phyloP scores from a whole-genome alignment of 1,140 invertebrate species.

The Drosophila grimshawi region DNA sequence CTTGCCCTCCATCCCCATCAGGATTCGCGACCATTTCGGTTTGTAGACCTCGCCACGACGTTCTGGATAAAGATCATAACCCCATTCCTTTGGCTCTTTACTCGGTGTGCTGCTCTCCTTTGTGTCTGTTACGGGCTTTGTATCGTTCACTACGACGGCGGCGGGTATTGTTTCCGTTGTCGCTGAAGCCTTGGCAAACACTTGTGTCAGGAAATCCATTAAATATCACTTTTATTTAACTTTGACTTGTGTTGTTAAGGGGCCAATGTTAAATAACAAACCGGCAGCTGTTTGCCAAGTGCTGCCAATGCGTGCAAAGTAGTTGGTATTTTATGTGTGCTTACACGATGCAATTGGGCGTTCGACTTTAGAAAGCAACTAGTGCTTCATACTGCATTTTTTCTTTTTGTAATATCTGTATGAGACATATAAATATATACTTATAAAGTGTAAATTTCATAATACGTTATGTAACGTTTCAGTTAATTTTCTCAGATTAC shows the following conservation, averaged over 20 bases:
- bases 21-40: slow-evolving; percentile 85
- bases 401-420: too few species aligned
- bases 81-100: slow-evolving; percentile 85
- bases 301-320: slow-evolving; percentile 41
- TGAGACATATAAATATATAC: too few species aligned
- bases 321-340: neutral
- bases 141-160: neutral
- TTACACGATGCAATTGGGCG: neutral
- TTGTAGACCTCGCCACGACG: slow-evolving; percentile 87
- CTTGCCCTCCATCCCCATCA: slow-evolving; percentile 87
- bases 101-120: neutral
- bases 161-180: slow-evolving; percentile 9
- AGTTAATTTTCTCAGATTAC: too few species aligned
- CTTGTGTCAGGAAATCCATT: slow-evolving; percentile 69
- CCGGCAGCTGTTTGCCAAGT: slow-evolving; percentile 61
- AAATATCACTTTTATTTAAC: slow-evolving; percentile 35
- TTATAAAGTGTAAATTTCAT: too few species aligned
- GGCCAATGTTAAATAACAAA: slow-evolving; percentile 67
- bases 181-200: slow-evolving; percentile 55
- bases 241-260: neutral
- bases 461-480: too few species aligned
- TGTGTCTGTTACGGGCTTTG: slow-evolving; percentile 31
- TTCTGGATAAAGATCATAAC: slow-evolving; percentile 95
- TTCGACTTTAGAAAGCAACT: neutral
- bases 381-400: neutral